Conservation (phyloP, 2,797 vertebrate genomes). For the Tragelaphus eurycerus region DNA sequence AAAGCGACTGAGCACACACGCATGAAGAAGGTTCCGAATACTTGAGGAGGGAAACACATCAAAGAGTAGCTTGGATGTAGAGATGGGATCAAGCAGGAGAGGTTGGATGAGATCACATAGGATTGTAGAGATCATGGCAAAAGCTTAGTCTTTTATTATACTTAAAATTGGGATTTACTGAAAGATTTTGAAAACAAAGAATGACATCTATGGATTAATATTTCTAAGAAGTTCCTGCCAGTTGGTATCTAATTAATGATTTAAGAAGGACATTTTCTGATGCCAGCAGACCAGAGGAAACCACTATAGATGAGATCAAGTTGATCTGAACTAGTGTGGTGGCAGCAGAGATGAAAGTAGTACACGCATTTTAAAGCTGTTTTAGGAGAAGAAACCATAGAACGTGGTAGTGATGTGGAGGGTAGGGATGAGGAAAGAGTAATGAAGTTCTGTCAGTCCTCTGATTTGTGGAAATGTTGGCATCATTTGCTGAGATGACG, state of each 20-base stretch:
- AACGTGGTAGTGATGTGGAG: neutral
- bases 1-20: neutral
- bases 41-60: neutral
- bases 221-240: neutral
- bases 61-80: neutral
- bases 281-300: neutral
- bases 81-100: neutral
- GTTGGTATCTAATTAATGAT: neutral
- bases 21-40: neutral
- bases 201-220: neutral
- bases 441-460: neutral
- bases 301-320: neutral
- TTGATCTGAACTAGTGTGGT: neutral
- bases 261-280: neutral
- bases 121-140: neutral
- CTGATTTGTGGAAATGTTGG: neutral
- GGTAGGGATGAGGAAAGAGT: neutral
- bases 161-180: neutral
- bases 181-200: neutral
- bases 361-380: neutral
- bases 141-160: neutral
- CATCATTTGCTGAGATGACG: neutral
- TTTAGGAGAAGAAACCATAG: neutral
- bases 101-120: fast-evolving
- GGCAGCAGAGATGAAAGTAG: neutral